phyloP scores from a whole-genome alignment of 2,797 vertebrate genomes.

The Astyanax mexicanus region DNA sequence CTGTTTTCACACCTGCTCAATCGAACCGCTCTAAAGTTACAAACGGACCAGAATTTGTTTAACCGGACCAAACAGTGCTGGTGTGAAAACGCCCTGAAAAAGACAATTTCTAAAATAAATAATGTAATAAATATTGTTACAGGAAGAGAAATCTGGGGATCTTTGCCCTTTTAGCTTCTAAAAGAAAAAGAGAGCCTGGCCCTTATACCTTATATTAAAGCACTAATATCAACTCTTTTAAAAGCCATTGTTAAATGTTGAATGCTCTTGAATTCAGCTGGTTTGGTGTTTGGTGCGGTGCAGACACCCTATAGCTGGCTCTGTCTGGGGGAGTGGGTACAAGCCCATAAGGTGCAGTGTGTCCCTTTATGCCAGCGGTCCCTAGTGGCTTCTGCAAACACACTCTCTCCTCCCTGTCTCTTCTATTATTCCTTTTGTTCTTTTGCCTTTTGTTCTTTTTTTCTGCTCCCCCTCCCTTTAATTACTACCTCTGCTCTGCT shows the following conservation, averaged over 20 bases:
- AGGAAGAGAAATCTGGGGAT: neutral
- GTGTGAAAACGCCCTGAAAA: neutral
- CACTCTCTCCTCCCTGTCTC: slow-evolving; percentile 18
- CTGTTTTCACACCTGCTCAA: too few relatives aligned
- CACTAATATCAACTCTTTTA: neutral
- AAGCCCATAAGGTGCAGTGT: slow-evolving; percentile 5
- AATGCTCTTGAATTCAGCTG: neutral
- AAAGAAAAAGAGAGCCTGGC: neutral
- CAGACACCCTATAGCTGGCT: neutral
- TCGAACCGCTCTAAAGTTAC: too few relatives aligned
- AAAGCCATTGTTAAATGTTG: neutral
- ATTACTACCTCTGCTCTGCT: slow-evolving; percentile 22
- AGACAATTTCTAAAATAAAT: neutral
- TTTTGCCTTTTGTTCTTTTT: slow-evolving; percentile 27
- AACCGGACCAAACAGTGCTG: too few relatives aligned
- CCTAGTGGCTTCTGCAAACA: slow-evolving; percentile 18
- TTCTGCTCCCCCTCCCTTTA: slow-evolving; percentile 5
- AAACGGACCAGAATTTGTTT: too few relatives aligned
- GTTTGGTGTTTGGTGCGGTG: neutral
- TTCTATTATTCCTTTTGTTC: slow-evolving; percentile 42
- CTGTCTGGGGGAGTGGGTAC: neutral
- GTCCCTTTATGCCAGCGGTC: slow-evolving; percentile 11
- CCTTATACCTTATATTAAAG: neutral
- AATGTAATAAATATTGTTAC: too few relatives aligned
- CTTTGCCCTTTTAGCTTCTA: neutral